phyloP scores from a whole-genome alignment of 2,797 vertebrate genomes.

The Gorsachius magnificus region DNA sequence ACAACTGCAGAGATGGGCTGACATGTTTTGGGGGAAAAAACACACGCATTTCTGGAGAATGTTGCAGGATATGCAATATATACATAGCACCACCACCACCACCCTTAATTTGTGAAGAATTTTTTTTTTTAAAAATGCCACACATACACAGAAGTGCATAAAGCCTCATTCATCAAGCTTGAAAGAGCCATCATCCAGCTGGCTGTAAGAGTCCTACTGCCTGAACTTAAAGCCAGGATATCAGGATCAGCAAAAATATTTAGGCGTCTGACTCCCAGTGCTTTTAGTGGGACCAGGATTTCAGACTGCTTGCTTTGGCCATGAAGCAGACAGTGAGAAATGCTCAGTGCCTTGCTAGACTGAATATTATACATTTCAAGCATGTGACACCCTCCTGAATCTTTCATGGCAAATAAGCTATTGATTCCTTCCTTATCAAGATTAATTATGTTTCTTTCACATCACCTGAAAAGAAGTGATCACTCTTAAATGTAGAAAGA shows the following conservation, averaged over 20 bases:
- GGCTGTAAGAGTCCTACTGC: neutral
- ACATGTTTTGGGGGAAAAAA: neutral
- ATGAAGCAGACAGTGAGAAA: neutral
- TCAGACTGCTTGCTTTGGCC: neutral
- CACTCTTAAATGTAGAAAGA: neutral
- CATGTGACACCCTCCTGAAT: neutral
- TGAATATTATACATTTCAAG: neutral
- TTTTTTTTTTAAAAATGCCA: neutral
- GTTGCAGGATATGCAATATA: neutral
- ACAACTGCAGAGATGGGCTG: neutral
- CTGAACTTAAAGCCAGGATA: neutral
- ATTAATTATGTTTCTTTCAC: neutral
- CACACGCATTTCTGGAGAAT: neutral
- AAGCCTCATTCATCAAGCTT: neutral
- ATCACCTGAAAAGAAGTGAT: constrained; percentile 16
- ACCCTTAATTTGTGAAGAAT: neutral
- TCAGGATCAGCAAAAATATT: neutral
- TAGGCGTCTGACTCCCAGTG: neutral
- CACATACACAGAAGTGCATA: neutral
- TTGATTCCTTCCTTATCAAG: neutral
- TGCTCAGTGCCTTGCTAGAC: neutral
- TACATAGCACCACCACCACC: neutral
- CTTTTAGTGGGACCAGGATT: neutral
- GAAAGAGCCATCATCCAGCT: neutral
- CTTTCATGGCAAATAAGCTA: neutral